phyloP scores from a whole-genome alignment of 2,888 invertebrate species.

The Dinocampus coccinellae region DNA sequence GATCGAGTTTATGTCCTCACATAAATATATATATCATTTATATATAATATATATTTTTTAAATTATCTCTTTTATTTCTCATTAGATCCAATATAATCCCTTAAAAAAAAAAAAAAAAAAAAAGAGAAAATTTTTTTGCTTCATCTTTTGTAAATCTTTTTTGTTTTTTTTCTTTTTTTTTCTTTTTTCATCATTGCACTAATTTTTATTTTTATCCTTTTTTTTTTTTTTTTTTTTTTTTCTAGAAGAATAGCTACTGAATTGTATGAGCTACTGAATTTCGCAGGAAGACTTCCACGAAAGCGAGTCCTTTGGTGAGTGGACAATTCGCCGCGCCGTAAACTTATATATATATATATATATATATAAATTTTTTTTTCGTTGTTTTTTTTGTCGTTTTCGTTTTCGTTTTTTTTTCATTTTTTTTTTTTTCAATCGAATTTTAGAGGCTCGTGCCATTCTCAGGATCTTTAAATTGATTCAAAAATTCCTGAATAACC shows the following conservation, averaged over 20 bases:
- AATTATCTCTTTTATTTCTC: constrained; percentile 11
- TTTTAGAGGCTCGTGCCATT: constrained; percentile 28
- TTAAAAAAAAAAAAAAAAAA: too few relatives aligned
- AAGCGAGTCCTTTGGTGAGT: constrained; percentile 20
- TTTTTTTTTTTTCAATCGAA: not conserved
- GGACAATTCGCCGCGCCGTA: constrained; percentile 8
- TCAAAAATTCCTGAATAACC: constrained; percentile 7
- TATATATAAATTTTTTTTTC: not conserved
- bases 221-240: constrained; percentile 15
- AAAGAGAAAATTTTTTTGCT: constrained; percentile 13
- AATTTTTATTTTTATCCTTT: constrained; percentile 2
- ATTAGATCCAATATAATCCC: too few relatives aligned
- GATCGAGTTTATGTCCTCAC: constrained; percentile 3
- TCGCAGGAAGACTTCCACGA: constrained; percentile 5
- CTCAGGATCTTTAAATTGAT: constrained; percentile 20
- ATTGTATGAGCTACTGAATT: constrained; percentile 31
- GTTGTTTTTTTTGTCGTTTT: not conserved
- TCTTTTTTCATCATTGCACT: not conserved
- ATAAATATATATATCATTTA: not conserved
- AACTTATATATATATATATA: not conserved
- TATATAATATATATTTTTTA: not conserved
- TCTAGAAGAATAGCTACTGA: not conserved
- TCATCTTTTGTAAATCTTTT: constrained; percentile 11
- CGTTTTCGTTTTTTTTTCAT: not conserved
- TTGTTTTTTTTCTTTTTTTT: constrained; percentile 11